A percentile compares a stretch with the other conserved stretches of the same genome.
phyloP scores from a whole-genome alignment of 2,888 invertebrate species.

The Platerodrilus igneus region DNA sequence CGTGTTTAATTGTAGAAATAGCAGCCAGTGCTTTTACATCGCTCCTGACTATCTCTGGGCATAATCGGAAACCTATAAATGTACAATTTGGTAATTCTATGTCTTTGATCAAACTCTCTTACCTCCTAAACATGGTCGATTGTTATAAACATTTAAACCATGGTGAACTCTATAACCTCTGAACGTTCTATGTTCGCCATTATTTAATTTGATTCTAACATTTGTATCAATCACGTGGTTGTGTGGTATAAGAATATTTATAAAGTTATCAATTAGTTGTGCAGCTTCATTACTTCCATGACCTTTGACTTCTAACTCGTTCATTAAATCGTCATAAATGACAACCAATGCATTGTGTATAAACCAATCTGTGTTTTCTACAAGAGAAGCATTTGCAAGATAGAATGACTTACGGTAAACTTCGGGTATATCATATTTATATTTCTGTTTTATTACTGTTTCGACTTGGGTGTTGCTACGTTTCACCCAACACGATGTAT shows the following conservation, averaged over 20 bases:
- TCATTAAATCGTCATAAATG: constrained; percentile 36
- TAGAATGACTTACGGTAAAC: constrained; percentile 41
- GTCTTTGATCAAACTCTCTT: constrained; percentile 10
- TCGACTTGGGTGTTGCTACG: no score
- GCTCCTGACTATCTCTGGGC: constrained; percentile 36
- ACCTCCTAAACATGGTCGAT: constrained; percentile 38
- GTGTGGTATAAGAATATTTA: constrained; percentile 39
- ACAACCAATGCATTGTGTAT: constrained; percentile 40
- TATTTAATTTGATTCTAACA: constrained; percentile 37
- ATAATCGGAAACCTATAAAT: constrained; percentile 37
- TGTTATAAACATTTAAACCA: constrained; percentile 32
- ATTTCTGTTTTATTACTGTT: no score
- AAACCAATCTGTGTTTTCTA: constrained; percentile 43
- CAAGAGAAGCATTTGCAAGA: constrained; percentile 42
- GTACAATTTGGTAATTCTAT: no score
- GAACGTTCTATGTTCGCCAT: constrained; percentile 37
- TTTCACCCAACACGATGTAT: no score
- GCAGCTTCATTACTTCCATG: constrained; percentile 26
- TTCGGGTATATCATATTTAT: constrained; percentile 40
- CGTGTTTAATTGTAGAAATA: constrained; percentile 39
- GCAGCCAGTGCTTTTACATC: constrained; percentile 41
- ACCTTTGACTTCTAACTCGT: constrained; percentile 25
- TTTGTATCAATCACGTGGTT: constrained; percentile 40
- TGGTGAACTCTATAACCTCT: constrained; percentile 42
- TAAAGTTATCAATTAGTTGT: constrained; percentile 32